Conservation (phyloP, 2,888 invertebrate species). For the Cheilosia grossa region DNA sequence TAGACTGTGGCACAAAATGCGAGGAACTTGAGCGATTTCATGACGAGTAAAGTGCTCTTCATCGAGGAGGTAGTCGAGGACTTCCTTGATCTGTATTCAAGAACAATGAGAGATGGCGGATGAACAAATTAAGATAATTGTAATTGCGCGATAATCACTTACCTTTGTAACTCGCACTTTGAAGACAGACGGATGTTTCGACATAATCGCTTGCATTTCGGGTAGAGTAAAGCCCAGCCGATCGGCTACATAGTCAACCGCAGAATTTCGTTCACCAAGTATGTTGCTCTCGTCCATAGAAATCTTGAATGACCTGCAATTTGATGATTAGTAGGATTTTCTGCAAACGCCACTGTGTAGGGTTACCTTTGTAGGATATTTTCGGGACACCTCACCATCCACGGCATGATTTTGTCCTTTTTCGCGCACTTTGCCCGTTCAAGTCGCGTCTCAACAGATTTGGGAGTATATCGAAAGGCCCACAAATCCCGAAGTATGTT, state of each 20-base stretch:
- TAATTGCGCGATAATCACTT: slow-evolving; percentile 19
- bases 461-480: slow-evolving; percentile 86
- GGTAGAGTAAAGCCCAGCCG: slow-evolving; percentile 84
- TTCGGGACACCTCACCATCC: slow-evolving; percentile 87
- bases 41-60: slow-evolving; percentile 84
- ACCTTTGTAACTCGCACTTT: slow-evolving; percentile 86
- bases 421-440: slow-evolving; percentile 83
- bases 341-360: background rate
- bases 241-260: slow-evolving; percentile 85
- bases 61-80: slow-evolving; percentile 85
- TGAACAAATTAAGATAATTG: background rate
- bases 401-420: slow-evolving; percentile 85
- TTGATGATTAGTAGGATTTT: slow-evolving; percentile 3
- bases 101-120: background rate
- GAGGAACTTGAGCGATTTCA: slow-evolving; percentile 85
- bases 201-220: slow-evolving; percentile 84
- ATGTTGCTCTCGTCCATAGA: slow-evolving; percentile 82
- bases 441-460: slow-evolving; percentile 84
- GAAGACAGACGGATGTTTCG: slow-evolving; percentile 84
- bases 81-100: slow-evolving; percentile 84
- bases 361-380: slow-evolving; percentile 85
- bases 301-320: slow-evolving; percentile 81
- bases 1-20: slow-evolving; percentile 85
- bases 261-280: slow-evolving; percentile 84
- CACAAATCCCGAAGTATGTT: slow-evolving; percentile 86